These are phyloP conservation scores for Dysdera silvatica DNA, from an alignment of 1,140 invertebrate species.

Conservation along the genomic window DNA sequence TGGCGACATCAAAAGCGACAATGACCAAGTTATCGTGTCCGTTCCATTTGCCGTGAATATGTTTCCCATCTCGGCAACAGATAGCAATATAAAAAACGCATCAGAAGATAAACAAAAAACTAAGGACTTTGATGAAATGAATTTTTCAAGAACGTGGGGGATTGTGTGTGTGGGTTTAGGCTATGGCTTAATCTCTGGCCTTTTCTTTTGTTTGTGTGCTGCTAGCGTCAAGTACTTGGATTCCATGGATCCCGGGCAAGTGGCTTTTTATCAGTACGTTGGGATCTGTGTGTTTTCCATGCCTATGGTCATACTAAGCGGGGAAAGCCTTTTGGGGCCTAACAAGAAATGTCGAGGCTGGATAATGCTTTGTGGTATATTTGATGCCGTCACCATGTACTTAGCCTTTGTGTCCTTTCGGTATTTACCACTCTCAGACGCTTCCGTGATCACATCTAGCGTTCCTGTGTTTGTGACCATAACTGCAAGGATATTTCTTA, in stretches of 20 bases:
- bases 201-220: slow-evolving; percentile 80
- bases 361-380: slow-evolving; percentile 17
- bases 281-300: slow-evolving; percentile 74
- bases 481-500: slow-evolving; percentile 76
- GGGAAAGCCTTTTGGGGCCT: slow-evolving; percentile 63
- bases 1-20: no score
- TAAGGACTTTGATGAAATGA: no score
- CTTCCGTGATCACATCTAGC: slow-evolving; percentile 81
- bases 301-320: slow-evolving; percentile 68
- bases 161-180: slow-evolving; percentile 15
- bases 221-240: slow-evolving; percentile 76
- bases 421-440: slow-evolving; percentile 78
- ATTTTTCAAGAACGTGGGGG: no score
- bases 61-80: no score
- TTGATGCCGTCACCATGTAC: slow-evolving; percentile 23
- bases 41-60: no score
- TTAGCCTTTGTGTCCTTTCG: slow-evolving; percentile 52
- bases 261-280: slow-evolving; percentile 71
- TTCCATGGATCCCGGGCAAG: slow-evolving; percentile 72
- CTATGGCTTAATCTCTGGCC: slow-evolving; percentile 52
- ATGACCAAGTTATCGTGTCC: no score
- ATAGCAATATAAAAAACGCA: no score
- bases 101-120: no score
- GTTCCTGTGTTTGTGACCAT: slow-evolving; percentile 84
- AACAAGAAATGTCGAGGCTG: slow-evolving; percentile 52